These are phyloP conservation scores for Mormyrus lacerda DNA, from an alignment of 2,113 vertebrate species.

Conservation along the genomic window DNA sequence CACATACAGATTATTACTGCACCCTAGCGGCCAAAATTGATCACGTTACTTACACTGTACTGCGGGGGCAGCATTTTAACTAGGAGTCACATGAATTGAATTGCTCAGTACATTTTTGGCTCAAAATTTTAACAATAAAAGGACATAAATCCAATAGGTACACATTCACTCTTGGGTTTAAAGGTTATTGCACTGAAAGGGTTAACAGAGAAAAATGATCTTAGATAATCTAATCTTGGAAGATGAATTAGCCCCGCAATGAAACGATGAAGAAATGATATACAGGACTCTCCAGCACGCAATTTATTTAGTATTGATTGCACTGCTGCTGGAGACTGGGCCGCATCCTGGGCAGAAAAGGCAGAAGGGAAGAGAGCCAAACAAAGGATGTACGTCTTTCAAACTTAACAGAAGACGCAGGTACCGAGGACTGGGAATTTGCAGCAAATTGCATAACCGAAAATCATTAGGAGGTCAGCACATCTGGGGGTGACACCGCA, in stretches of 20 bases:
- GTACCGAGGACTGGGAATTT: not conserved
- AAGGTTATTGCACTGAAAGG: not conserved
- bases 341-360: not conserved
- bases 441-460: not conserved
- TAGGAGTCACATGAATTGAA: not conserved
- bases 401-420: not conserved
- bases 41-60: not conserved
- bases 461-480: not conserved
- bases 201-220: constrained; percentile 9
- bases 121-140: not conserved
- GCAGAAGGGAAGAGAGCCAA: not conserved
- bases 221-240: constrained; percentile 16
- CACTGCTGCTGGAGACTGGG: not conserved
- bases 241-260: constrained; percentile 12
- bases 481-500: not conserved
- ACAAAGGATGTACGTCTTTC: not conserved
- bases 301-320: constrained; percentile 17
- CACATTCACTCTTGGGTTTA: not conserved
- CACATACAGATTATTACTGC: constrained; percentile 2
- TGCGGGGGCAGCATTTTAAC: not conserved
- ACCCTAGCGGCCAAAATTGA: constrained; percentile 7
- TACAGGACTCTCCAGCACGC: not conserved
- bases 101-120: not conserved
- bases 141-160: not conserved
- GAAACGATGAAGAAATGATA: constrained; percentile 12